phyloP scores from a whole-genome alignment of 2,797 vertebrate genomes.

The Menidia menidia region DNA sequence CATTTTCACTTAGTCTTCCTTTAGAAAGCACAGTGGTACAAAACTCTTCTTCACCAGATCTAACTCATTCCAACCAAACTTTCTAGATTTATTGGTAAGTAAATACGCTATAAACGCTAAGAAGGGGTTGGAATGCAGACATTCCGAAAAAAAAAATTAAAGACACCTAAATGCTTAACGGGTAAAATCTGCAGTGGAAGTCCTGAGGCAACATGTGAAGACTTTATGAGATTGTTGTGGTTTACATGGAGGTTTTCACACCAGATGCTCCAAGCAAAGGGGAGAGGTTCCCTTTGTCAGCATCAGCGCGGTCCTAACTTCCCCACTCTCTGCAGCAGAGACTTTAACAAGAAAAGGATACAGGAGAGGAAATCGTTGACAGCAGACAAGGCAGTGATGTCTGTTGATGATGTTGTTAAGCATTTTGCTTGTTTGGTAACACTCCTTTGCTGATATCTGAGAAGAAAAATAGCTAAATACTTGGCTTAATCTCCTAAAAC shows the following conservation, averaged over 20 bases:
- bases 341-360: conserved; percentile 84
- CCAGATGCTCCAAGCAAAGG: conserved; percentile 33
- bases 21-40: conserved; percentile 27
- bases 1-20: conserved; percentile 36
- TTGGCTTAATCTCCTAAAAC: conserved; percentile 2
- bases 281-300: conserved; percentile 17
- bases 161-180: conserved; percentile 66
- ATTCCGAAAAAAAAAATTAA: conserved; percentile 63
- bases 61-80: conserved; percentile 29
- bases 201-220: conserved; percentile 35
- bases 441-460: conserved; percentile 86
- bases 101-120: conserved; percentile 68
- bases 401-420: conserved; percentile 74
- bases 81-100: conserved; percentile 62
- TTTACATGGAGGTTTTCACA: conserved; percentile 40
- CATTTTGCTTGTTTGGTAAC: conserved; percentile 70
- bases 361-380: conserved; percentile 91
- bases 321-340: conserved; percentile 13
- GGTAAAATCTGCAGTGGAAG: conserved; percentile 54
- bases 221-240: conserved; percentile 54
- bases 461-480: conserved; percentile 23
- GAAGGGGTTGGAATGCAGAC: conserved; percentile 67
- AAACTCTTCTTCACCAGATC: conserved; percentile 40
- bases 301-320: conserved; percentile 10
- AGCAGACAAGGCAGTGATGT: conserved; percentile 88